Evolutionary conservation across 2,113 vertebrate species (phyloP).

Genomic region (Kobus ellipsiprymnus): DNA sequence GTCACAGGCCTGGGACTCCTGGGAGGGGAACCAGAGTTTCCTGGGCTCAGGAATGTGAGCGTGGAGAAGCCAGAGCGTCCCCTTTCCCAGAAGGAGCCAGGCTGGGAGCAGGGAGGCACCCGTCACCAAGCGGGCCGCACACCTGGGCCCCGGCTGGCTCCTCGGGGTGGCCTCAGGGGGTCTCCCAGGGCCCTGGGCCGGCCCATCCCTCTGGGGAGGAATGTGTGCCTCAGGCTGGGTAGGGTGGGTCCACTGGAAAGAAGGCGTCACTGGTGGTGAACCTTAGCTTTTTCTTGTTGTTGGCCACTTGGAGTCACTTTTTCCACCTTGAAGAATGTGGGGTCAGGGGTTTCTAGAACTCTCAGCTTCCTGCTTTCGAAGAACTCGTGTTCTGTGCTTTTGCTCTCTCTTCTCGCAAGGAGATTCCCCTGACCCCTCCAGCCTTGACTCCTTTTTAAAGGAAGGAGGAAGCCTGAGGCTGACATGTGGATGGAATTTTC

Average conservation of each 20-base stretch:
- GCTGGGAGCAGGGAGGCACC: no score
- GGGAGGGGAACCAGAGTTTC: no score
- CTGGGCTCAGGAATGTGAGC: no score
- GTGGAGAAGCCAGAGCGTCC: no score
- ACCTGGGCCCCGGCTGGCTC: no score
- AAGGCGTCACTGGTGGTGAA: constrained; percentile 35
- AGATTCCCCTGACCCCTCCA: not conserved
- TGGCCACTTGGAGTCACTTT: constrained; percentile 24
- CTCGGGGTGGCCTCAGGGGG: not conserved
- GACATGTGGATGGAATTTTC: not conserved
- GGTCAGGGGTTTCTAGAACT: not conserved
- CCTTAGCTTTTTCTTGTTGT: constrained; percentile 39
- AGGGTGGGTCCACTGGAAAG: constrained; percentile 45
- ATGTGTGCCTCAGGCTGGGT: constrained; percentile 36
- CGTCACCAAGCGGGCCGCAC: no score
- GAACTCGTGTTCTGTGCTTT: no score
- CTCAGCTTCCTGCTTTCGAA: not conserved
- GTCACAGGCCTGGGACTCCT: no score
- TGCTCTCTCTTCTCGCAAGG: not conserved
- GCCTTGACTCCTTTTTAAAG: not conserved
- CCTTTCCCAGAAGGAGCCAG: no score
- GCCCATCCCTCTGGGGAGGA: not conserved
- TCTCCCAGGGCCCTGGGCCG: not conserved
- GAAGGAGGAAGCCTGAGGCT: not conserved
- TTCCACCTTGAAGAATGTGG: not conserved